Evolutionary conservation across 2,888 invertebrate species (phyloP), one percentile per base, ranked within the genome.

Genomic region (Hybos culiciformis): DNA sequence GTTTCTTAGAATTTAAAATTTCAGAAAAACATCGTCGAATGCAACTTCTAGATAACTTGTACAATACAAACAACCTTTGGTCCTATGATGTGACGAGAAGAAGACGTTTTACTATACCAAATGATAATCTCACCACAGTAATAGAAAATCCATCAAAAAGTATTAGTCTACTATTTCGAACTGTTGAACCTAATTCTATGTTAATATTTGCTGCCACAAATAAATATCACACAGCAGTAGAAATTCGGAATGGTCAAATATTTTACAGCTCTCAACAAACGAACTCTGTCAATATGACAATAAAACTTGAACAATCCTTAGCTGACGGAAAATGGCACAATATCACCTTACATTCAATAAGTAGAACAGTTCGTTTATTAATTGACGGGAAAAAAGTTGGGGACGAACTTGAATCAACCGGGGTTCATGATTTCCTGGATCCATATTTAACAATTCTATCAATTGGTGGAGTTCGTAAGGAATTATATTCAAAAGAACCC

Each of bases 251-350:
- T 48, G 88, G 90, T 2, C 80, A 80, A 56, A 68, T 92, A 23
- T 71, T 78, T 26, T 92, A 91, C 57, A 78, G 77, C 23, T 90
- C 91, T 4, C 78, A 81, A 58, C 75, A 86, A 53, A 81, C 83
- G 42, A 74, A 77, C 7, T 67, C 81, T 0, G 82, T 91, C 1
- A 88, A 88, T 57, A 87, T 91, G 84, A 85, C 82, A 2, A 77
- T 81, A 46, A 61, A 71, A 2, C 72, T 75, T 50, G 70, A 74
- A 33, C 68, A 65, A 36, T 69, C 69, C 37, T 68, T 91, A 2
- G 73, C 80, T 11, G 88, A 93, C 67, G 91, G 92, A 5, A 72
- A 72, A 41, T 93, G 92, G 93, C 92, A 93, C 60, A 88, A 86
- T 57, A 69, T 92, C 5, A 86, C 85, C 0, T 64, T 94, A 34